Evolutionary conservation across 2,113 vertebrate species (phyloP).

Genomic region (Oplegnathus fasciatus): DNA sequence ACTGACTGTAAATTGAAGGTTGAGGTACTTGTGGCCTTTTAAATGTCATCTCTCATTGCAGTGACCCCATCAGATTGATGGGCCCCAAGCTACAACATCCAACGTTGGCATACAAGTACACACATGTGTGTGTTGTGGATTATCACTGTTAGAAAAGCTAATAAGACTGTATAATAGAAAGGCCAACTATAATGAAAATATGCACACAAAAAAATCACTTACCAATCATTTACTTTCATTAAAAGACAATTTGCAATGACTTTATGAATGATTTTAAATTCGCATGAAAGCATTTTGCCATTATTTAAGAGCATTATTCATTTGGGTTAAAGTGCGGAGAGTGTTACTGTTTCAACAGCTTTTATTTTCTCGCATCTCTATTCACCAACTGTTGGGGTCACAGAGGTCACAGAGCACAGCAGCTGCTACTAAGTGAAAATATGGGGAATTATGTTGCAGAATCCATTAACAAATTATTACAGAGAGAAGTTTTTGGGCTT

Average conservation of each 20-base stretch:
- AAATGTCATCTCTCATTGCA: conserved; percentile 28
- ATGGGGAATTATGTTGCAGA: conserved; percentile 4
- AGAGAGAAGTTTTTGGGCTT: not conserved
- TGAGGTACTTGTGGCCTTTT: not conserved
- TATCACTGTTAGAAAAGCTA: not conserved
- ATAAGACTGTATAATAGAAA: not conserved
- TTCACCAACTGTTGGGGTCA: conserved; percentile 25
- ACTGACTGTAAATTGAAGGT: conserved; percentile 8
- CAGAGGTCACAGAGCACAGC: conserved; percentile 17
- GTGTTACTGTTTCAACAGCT: conserved; percentile 2
- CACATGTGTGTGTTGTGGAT: not conserved
- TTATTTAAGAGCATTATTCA: conserved; percentile 3
- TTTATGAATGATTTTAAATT: not conserved
- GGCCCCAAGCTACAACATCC: not conserved
- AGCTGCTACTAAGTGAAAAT: conserved; percentile 26
- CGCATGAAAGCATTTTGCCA: not conserved
- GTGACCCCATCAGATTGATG: not conserved
- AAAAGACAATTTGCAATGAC: not conserved
- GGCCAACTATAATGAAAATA: not conserved
- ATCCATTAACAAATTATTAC: conserved; percentile 50
- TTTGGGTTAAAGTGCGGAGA: not conserved
- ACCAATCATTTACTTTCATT: not conserved
- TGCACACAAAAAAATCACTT: not conserved
- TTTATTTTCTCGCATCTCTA: conserved; percentile 14
- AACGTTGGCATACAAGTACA: not conserved